Conservation (phyloP, 2,888 invertebrate genomes). For the Brenthis ino region DNA sequence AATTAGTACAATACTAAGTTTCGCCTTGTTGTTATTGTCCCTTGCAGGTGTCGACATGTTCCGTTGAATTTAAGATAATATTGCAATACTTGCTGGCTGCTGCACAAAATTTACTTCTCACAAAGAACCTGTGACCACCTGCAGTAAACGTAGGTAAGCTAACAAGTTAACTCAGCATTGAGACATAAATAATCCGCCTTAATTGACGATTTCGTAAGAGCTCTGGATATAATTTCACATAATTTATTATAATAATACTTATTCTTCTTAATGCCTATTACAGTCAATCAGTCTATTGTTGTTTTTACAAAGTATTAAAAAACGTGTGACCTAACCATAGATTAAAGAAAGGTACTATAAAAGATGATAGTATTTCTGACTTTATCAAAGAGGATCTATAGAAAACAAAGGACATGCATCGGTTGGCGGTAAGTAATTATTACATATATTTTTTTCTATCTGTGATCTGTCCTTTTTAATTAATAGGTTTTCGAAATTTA, state of each 20-base stretch:
- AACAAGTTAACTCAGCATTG: background rate
- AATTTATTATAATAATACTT: slow-evolving; percentile 23
- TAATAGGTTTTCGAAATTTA: too few species aligned
- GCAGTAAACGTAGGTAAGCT: background rate
- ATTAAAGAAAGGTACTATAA: slow-evolving; percentile 29
- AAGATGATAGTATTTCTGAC: slow-evolving; percentile 2
- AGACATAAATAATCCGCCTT: background rate
- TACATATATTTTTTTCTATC: background rate
- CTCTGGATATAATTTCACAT: slow-evolving; percentile 21
- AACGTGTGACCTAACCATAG: slow-evolving; percentile 24
- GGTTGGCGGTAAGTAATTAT: slow-evolving; percentile 21
- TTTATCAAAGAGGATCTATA: slow-evolving; percentile 6
- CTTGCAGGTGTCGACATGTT: too few species aligned
- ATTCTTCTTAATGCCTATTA: slow-evolving; percentile 20
- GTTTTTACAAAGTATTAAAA: slow-evolving; percentile 21
- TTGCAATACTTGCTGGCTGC: too few species aligned
- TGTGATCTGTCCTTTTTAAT: too few species aligned
- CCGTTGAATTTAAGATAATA: too few species aligned
- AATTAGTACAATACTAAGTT: too few species aligned
- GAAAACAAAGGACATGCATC: slow-evolving; percentile 25
- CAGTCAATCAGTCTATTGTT: slow-evolving; percentile 36
- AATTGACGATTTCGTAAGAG: slow-evolving; percentile 5
- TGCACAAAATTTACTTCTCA: too few species aligned
- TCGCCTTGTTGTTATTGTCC: too few species aligned
- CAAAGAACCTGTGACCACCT: too few species aligned